Evolutionary conservation across 2,888 invertebrate species (phyloP), one percentile per base, ranked within the genome.

Genomic region (Didymodactylos carnosus): DNA sequence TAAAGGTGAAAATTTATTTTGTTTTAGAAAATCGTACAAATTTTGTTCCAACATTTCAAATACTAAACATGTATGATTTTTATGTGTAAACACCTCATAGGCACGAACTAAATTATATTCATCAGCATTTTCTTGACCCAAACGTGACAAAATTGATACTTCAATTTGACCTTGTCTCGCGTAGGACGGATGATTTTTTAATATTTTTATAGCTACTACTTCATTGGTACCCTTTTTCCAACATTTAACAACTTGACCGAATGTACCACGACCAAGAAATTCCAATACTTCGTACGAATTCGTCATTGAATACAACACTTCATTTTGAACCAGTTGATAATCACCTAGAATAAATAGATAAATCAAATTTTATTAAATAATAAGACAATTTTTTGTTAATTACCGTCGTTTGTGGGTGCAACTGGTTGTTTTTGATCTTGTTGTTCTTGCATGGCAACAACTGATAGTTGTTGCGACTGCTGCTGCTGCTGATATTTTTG

Each of bases 1-100:
- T 81, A 99, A 86, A 77, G 98, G 98, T 82, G 93, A 93, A 86
- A 99, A 99, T 87, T 98, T 98, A 86, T 98, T 97, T 86, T 95
- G 94, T 84, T 99, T 99, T 79, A 99, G 88, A 85, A 97, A 99
- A 87, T 99, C 98, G 85, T 99, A 99, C 78, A 99, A 87, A 86
- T 99, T 99, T 87, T 98, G 98, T 83, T 99, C 98, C 80, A 99
- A 88, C 95, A 99, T 97, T 86, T 99, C 98, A 84, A 97, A 98
- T 82, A 97, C 97, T 85, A 98, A 88, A 85, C 97, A 98, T 74
- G 97, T 98, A 87, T 98, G 97, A 84, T 93, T 94, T 85, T 95
- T 94, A 86, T 98, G 97, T 86, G 94, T 94, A 86, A 98, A 98
- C 86, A 98, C 99, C 86, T 98, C 98, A 86, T 93, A 95, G 70